These are phyloP conservation scores for Hipposideros armiger DNA, from an alignment of 2,113 vertebrate species.

Conservation along the genomic window DNA sequence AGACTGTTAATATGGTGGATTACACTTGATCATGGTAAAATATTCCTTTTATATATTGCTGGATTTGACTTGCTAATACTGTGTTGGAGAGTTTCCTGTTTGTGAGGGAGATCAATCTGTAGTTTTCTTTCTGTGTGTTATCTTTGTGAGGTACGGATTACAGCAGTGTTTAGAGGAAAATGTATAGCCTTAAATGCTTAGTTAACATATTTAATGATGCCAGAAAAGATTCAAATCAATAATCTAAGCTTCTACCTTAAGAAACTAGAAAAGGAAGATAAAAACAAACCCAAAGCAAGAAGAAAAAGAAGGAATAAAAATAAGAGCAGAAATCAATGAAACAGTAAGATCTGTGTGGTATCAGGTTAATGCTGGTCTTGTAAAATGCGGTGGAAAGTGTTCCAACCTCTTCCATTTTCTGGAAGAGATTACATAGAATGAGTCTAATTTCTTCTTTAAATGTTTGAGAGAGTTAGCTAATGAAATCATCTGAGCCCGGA, in stretches of 20 bases:
- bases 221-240: not conserved
- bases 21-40: not conserved
- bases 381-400: not conserved
- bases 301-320: not conserved
- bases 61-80: not conserved
- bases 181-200: not conserved
- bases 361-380: not conserved
- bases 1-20: not conserved
- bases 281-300: not conserved
- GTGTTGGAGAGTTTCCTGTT: constrained; percentile 2
- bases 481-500: not conserved
- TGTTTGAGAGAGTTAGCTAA: not conserved
- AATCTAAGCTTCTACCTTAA: not conserved
- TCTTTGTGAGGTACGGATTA: not conserved
- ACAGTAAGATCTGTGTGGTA: not conserved
- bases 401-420: not conserved
- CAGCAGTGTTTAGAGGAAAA: not conserved
- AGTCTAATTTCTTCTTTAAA: constrained; percentile 16
- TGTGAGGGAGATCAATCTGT: not conserved
- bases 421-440: not conserved
- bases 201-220: not conserved
- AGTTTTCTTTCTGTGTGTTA: not conserved
- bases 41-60: constrained; percentile 8
- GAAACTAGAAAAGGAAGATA: not conserved
- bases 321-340: not conserved